Evolutionary conservation across 1,140 invertebrate species (phyloP), one percentile per base, ranked within the genome.

Genomic region (Anastrepha ludens): DNA sequence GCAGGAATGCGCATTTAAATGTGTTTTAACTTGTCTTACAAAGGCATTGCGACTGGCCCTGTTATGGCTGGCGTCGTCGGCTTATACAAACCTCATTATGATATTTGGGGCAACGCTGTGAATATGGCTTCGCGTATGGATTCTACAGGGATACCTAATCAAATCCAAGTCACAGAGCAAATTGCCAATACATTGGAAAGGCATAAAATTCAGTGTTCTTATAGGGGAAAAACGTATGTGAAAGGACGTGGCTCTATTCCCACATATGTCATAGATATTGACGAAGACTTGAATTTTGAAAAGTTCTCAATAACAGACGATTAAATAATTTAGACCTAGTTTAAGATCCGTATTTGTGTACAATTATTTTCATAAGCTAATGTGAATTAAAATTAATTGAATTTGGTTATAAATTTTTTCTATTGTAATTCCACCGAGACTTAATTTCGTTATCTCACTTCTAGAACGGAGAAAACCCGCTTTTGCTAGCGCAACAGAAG

Each of bases 111-210:
- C 0, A 97, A 99, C 93, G 96, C 97, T 1, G 98, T 99, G 0
- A 99, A 99, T 93, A 97, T 99, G 95, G 98, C 98, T 1, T 98
- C 97, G 9, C 94, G 98, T 90, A 98, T 98, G 97, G 97, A 98
- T 90, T 97, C 96, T 0, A 97, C 96, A 0, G 97, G 97, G 20
- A 93, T 96, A 89, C 94, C 95, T 4, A 96, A 96, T 81, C 95
- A 95, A 92, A 98, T 98, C 90, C 97, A 98, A 93, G 95, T 97
- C 0, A 96, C 97, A 3, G 95, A 96, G 91, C 94, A 96, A 44
- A 97, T 97, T 1, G 97, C 96, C 0, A 90, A 95, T 7, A 94
- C 97, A 50, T 93, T 98, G 58, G 94, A 96, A 85, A 94, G 95
- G 86, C 95, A 95, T 87, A 95, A 95, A 67, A 95, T 97, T 85